Base-by-base conservation (phyloP, 2,888 invertebrate genomes). In the Nymphalis c-album region DNA sequence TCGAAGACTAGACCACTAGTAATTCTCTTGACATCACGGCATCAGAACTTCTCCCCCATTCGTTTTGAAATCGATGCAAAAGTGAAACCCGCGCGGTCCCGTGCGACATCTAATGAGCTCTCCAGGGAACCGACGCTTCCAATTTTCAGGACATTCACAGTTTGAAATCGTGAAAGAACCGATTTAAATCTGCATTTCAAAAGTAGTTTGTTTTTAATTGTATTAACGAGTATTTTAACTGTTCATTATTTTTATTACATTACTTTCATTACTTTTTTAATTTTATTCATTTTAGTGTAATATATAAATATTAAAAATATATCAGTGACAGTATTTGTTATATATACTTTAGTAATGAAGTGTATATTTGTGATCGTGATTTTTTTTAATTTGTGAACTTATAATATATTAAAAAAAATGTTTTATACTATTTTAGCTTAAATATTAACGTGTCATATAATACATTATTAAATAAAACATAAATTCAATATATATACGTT, bases 61-160 rank as follows among this genome's bases (percentile, higher is more conserved):
- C 70, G 63, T 77, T 72, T 73, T 75, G 77, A 81, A 79, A 80
- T 80, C 80, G 80, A 80, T 77, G 77, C 76, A 76, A 71, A 71
- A 79, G 50, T 75, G 73, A 78, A 74, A 72, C 20, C 71, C 55
- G 63, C 61, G 68, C 64, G 65, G 69, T 74, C 73, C 69, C 75
- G 73, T 73, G 78, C 78, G 80, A 78, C 80, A 80, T 79, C 80
- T 85, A 86, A 85, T 85, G 85, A 85, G 83, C 73, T 83, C 85
- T 80, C 81, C 53, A 64, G 80, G 79, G 85, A 76, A 70, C 73
- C 68, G 70, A 75, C 74, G 79, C 71, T 78, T 78, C 78, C 77
- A 80, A 71, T 70, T 70, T 72, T 72, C 62, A 71, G 68, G 62
- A 65, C 67, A 68, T 68, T 71, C 68, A 72, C 62, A 66, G 70